Percentiles rank a stretch among this genome's conserved stretches.
Evolutionary conservation across 1,140 invertebrate species (phyloP).

Genomic region (Euura saliciscinereae): DNA sequence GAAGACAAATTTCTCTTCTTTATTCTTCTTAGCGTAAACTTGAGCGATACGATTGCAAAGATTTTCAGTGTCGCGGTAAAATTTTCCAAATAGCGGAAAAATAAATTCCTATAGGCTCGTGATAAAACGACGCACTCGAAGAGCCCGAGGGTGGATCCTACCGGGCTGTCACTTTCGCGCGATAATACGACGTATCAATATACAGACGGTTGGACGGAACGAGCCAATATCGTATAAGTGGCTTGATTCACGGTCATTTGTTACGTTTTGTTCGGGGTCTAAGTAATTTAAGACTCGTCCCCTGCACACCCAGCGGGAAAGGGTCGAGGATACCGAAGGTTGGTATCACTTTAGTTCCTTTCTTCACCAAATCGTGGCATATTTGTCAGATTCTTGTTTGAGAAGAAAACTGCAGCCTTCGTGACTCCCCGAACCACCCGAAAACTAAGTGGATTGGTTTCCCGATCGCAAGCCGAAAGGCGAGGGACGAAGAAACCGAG

Average conservation of each 20-base stretch:
- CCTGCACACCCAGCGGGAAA: slow-evolving; percentile 17
- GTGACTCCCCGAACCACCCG: slow-evolving; percentile 9
- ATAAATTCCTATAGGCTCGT: too few species aligned
- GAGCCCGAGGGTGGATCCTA: neutral
- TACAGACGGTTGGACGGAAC: slow-evolving; percentile 34
- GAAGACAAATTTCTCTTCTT: neutral
- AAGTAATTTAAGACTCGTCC: slow-evolving; percentile 50
- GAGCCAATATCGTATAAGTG: slow-evolving; percentile 55
- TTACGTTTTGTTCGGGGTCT: slow-evolving; percentile 54
- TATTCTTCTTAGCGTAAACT: too few species aligned
- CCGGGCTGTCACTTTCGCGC: neutral
- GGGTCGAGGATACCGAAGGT: neutral
- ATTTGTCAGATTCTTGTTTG: slow-evolving; percentile 61
- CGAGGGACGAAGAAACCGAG: slow-evolving; percentile 11
- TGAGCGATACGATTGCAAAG: too few species aligned
- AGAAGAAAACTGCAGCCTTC: slow-evolving; percentile 48
- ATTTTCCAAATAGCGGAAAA: too few species aligned
- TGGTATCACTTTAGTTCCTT: slow-evolving; percentile 31
- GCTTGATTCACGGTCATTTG: slow-evolving; percentile 51
- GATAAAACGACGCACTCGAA: too few species aligned
- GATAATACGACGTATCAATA: slow-evolving; percentile 49
- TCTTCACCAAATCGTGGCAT: slow-evolving; percentile 57
- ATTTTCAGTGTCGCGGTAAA: too few species aligned
- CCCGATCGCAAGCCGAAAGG: slow-evolving; percentile 9
- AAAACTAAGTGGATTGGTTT: slow-evolving; percentile 7